Base-by-base conservation (phyloP, 1,140 invertebrate species). In the Anastatus disparis region DNA sequence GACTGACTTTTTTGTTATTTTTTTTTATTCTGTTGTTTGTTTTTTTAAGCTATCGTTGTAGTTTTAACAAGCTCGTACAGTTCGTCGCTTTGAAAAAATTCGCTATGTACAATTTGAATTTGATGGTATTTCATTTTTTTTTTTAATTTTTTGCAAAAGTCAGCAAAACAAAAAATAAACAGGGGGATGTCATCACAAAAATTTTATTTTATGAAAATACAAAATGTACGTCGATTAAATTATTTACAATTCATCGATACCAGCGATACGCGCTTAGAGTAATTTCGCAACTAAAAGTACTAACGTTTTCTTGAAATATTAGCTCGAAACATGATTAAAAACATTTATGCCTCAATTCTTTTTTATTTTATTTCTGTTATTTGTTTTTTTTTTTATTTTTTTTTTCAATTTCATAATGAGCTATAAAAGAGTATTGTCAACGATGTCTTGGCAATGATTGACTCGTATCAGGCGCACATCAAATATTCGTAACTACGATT, bases 151-250 rank as follows among this genome's bases (percentile, higher is more conserved):
- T n/a, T n/a, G n/a, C n/a, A n/a, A n/a, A n/a, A n/a, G n/a, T n/a
- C n/a, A n/a, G n/a, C n/a, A n/a, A n/a, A n/a, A n/a, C n/a, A n/a
- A n/a, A n/a, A n/a, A n/a, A n/a, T n/a, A n/a, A n/a, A n/a, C n/a
- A n/a, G n/a, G n/a, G n/a, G n/a, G n/a, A n/a, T n/a, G n/a, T n/a
- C n/a, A n/a, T n/a, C n/a, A n/a, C n/a, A n/a, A n/a, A n/a, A n/a
- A n/a, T n/a, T n/a, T n/a, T n/a, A n/a, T 44, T 40, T 40, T 58
- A 58, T 55, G 52, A 55, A 55, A 55, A 31, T 55, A 55, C 27
- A 55, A 55, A 55, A 55, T 31, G 31, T 35, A 35, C 31, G 4
- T 35, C 31, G 31, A 35, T 35, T 52, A 52, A 52, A 52, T 52
- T 55, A 55, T 55, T 55, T 55, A 55, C 52, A 55, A 35, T 31